phyloP scores from a whole-genome alignment of 2,888 invertebrate genomes.

The Rhopalosiphum nymphaeae region DNA sequence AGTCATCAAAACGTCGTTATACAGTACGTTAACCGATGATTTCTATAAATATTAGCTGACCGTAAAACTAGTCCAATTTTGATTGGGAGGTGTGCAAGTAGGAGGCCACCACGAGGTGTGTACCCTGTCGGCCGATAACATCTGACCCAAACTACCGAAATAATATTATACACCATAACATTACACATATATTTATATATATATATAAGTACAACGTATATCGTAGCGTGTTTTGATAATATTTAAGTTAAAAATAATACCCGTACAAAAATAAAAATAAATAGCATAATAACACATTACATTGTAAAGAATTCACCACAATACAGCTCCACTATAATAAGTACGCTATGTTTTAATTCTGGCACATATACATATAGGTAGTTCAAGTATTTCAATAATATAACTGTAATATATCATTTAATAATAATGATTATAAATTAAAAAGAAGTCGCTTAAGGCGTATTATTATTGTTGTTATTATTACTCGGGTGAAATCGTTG shows the following conservation, averaged over 20 bases:
- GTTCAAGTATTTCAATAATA: not conserved
- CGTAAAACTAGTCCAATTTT: not conserved
- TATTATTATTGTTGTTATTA: not conserved
- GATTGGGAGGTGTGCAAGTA: not conserved
- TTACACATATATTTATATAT: not conserved
- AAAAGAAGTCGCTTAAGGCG: not conserved
- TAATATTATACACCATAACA: too few relatives aligned
- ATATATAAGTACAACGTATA: not conserved
- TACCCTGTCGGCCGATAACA: constrained; percentile 38
- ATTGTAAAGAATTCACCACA: not conserved
- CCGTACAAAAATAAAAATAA: not conserved
- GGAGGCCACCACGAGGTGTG: constrained; percentile 29
- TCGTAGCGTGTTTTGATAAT: constrained; percentile 25
- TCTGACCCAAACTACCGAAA: constrained; percentile 39
- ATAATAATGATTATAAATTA: not conserved
- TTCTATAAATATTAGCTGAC: constrained; percentile 30
- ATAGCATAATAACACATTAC: not conserved
- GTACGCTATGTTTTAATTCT: not conserved
- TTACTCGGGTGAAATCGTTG: not conserved
- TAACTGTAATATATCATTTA: not conserved
- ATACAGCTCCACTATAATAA: not conserved
- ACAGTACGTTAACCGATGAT: constrained; percentile 50
- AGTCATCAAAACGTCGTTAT: constrained; percentile 60
- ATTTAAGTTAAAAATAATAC: not conserved
- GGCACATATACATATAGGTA: not conserved